Evolutionary conservation across 2,797 vertebrate species (phyloP).

Genomic region (Schizothorax lantsangensis): DNA sequence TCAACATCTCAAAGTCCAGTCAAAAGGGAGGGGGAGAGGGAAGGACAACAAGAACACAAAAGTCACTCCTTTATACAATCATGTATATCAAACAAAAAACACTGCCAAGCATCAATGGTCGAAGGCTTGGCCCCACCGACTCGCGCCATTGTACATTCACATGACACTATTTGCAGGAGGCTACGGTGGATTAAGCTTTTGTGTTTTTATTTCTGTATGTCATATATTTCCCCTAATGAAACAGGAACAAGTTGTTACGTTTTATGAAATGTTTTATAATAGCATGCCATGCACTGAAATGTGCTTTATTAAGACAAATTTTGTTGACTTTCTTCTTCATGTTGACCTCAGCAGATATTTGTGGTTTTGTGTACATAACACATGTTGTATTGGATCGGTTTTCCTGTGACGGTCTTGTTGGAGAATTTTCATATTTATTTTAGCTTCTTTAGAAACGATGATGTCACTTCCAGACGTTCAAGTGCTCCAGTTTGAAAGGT

Average conservation of each 20-base stretch:
- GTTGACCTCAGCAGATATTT: constrained; percentile 7
- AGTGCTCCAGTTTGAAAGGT: not conserved
- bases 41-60: too few relatives aligned
- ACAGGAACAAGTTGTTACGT: not conserved
- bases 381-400: not conserved
- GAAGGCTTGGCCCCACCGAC: too few relatives aligned
- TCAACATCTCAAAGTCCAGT: too few relatives aligned
- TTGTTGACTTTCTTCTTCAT: not conserved
- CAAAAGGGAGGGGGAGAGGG: too few relatives aligned
- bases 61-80: too few relatives aligned
- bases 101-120: too few relatives aligned
- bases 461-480: constrained; percentile 7
- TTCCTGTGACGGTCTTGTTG: constrained; percentile 22
- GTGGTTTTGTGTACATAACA: not conserved
- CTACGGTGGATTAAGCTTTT: too few relatives aligned
- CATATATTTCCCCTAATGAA: not conserved
- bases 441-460: constrained; percentile 15
- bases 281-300: too few relatives aligned
- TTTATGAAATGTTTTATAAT: not conserved
- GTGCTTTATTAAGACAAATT: not conserved
- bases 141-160: too few relatives aligned
- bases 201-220: not conserved
- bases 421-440: constrained; percentile 23
- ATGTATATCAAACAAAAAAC: too few relatives aligned
- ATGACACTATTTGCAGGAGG: too few relatives aligned